Conservation (phyloP, 2,113 vertebrate genomes). For the Nettapus auritus region DNA sequence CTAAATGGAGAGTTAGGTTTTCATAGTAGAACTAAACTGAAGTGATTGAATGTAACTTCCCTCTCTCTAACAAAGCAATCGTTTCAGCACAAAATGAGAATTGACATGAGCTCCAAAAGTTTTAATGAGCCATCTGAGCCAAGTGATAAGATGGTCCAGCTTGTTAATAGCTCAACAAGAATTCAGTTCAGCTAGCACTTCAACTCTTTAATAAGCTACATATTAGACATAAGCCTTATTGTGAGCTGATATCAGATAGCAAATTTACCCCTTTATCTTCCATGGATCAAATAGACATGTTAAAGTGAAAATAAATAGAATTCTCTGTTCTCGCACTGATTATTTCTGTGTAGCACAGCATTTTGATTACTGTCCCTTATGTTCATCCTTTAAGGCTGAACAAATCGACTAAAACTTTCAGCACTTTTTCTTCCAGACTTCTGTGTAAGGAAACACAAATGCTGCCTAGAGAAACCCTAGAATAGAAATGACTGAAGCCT, state of each 20-base stretch:
- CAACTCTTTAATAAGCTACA: constrained; percentile 8
- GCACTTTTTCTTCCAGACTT: neutral
- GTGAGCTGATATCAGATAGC: neutral
- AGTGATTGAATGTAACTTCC: neutral
- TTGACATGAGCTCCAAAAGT: neutral
- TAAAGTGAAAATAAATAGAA: neutral
- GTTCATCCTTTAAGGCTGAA: neutral
- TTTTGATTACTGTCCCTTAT: neutral
- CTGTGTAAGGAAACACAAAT: neutral
- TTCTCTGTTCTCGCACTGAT: neutral
- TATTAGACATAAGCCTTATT: neutral
- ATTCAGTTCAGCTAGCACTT: constrained; percentile 43
- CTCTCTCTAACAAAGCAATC: neutral
- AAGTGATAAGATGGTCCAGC: constrained; percentile 30
- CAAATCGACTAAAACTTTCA: neutral
- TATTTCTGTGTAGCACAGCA: neutral
- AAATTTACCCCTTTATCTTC: neutral
- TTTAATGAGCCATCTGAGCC: constrained; percentile 53
- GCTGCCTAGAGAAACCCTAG: constrained; percentile 26
- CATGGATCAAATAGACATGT: neutral
- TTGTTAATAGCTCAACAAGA: constrained; percentile 42
- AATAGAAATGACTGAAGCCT: constrained; percentile 60
- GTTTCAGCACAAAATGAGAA: neutral
- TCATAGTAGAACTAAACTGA: neutral
- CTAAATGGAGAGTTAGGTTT: neutral